Evolutionary conservation across 2,888 invertebrate genomes (phyloP), one percentile per base, ranked within the genome.

Genomic region (Limnephilus auricula): DNA sequence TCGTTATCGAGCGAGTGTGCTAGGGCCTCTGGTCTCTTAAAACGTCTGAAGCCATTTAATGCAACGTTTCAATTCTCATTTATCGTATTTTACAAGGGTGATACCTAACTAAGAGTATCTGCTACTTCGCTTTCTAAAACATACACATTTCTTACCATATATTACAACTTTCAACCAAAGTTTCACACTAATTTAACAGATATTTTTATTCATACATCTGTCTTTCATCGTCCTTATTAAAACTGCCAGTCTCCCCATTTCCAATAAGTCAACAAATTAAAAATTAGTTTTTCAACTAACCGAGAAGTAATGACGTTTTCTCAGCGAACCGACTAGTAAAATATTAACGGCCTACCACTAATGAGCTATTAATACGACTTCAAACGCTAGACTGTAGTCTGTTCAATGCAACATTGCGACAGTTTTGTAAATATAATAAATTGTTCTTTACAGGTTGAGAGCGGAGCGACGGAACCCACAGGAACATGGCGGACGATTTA

Each of bases 321-420:
- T 15, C 34, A 32, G 32, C 32, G 82, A 82, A 82, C 82, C 32
- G 82, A 82, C 82, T 82, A 34, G 82, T 32, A 82, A 82, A 82
- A 82, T 82, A 82, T 82, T 82, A 34, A 82, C 82, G 32, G 25
- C 15, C 25, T 82, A 13, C 82, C 34, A 10, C 82, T 31, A 82
- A 37, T 34, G 18, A 37, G 34, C 31, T 82, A 82, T n/a, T 34
- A 82, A 34, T 37, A 40, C 10, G 12, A 85, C 85, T n/a, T 85
- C 85, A 85, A 85, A 85, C 85, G 85, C 82, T 18, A 37, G 85
- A 34, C 37, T 30, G 40, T 34, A 85, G 85, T 85, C 85, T 85
- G 85, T 30, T 85, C 85, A 85, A 40, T 85, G 85, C 40, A 85
- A 85, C 30, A 85, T 85, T 40, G 85, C 85, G 85, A 85, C 82